phyloP scores from a whole-genome alignment of 2,113 vertebrate genomes.

The Lathamus discolor region DNA sequence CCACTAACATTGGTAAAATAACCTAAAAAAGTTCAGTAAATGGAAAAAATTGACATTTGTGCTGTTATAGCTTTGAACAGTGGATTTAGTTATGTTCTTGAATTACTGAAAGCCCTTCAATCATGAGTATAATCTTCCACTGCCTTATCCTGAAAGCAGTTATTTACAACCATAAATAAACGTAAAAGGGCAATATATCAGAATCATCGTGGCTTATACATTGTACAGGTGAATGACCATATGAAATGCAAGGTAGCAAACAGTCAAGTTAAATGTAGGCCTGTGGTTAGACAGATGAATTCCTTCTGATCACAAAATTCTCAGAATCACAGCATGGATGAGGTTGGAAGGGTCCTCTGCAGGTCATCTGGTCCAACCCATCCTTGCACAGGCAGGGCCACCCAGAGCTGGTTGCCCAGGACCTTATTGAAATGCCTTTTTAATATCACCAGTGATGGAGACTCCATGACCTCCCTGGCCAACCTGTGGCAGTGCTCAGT shows the following conservation, averaged over 20 bases:
- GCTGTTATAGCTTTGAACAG: not conserved
- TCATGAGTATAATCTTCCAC: not conserved
- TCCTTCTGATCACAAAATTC: not conserved
- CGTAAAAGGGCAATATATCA: not conserved
- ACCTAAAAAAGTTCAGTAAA: not conserved
- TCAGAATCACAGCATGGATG: not conserved
- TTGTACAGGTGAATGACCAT: not conserved
- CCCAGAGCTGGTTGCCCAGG: not conserved
- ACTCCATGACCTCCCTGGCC: not conserved
- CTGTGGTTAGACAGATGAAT: not conserved
- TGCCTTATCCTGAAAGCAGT: not conserved
- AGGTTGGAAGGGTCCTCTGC: not conserved
- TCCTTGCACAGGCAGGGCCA: not conserved
- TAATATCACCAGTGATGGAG: not conserved
- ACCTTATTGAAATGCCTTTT: rapidly evolving
- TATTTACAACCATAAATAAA: not conserved
- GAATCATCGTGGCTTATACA: not conserved
- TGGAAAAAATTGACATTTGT: not conserved
- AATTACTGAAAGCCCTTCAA: not conserved
- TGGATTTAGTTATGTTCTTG: not conserved
- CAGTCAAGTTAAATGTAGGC: not conserved
- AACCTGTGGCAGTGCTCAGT: not conserved
- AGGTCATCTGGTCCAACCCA: not conserved
- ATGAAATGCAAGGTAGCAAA: not conserved
- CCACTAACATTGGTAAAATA: constrained; percentile 6